Base-by-base conservation (phyloP, 2,113 vertebrate species). In the Neopipo cinnamomea region DNA sequence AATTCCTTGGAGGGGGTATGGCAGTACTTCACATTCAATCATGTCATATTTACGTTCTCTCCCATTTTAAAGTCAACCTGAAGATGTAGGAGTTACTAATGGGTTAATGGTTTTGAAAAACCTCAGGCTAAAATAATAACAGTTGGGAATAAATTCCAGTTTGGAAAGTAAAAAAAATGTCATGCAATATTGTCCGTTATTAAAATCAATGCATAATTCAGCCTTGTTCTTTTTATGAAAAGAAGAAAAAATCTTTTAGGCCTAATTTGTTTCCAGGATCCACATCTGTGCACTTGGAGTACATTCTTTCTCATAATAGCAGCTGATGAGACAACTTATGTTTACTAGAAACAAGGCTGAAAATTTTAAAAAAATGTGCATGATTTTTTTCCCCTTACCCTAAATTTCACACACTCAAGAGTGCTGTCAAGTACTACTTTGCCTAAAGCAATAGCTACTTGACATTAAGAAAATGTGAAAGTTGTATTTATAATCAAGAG, bases 121-220 rank as follows among this genome's bases (percentile, higher is more conserved):
- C 1, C 23, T 53, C 28, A 58, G 72, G n/a, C 85, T 83, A 56
- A 95, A 96, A 93, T 92, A 91, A 78, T 52, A 90, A 77, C 53
- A 80, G 27, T 82, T 70, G 71, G n/a, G 55, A 86, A 68, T 49
- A 91, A 90, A 77, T 88, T 86, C 42, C 58, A 88, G 44, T 92
- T 78, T 82, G 62, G 85, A 78, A 85, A 93, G 71, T 88, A 50
- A 92, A 93, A 44, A 44, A 90, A 93, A 93, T 88, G 25, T 67
- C 63, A 92, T 86, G 55, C 50, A 84, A 50, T 94, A 63, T 74
- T 41, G 4, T 86, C 83, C 0, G 1, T 84, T 93, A 94, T 95
- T 93, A 91, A 93, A 96, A 97, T 97, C 92, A 95, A 59, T 8
- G 12, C 30, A 35, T 88, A 93, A 95, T 96, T 95, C 85, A 93